Conservation (phyloP, 2,888 invertebrate species). For the Stramonita haemastoma region DNA sequence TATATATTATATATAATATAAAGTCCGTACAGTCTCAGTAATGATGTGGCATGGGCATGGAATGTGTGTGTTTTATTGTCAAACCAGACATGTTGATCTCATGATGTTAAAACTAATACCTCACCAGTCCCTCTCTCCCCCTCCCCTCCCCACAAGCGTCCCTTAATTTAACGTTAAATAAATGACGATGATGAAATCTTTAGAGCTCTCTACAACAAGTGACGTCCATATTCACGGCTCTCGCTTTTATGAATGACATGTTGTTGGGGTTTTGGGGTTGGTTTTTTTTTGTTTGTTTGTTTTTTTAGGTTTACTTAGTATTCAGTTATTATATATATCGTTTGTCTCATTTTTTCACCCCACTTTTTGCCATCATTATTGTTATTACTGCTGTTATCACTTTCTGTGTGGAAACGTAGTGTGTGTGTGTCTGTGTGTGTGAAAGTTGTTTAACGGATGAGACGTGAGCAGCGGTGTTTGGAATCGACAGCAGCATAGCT, state of each 20-base stretch:
- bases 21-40: neutral
- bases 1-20: neutral
- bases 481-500: no score
- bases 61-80: neutral
- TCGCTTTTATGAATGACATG: no score
- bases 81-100: slow-evolving; percentile 17
- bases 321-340: neutral
- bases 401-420: neutral
- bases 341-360: neutral
- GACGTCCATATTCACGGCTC: no score
- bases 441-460: neutral
- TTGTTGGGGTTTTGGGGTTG: no score
- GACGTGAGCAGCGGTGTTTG: neutral
- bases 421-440: neutral
- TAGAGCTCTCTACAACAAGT: no score
- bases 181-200: no score
- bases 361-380: neutral
- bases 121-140: neutral
- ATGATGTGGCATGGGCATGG: neutral
- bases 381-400: neutral
- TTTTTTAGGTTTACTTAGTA: neutral
- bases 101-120: slow-evolving; percentile 21
- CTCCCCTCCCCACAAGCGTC: neutral
- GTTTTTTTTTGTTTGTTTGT: no score
- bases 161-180: neutral